Conservation (phyloP, 2,888 invertebrate species). For the Perizoma affinitatum region DNA sequence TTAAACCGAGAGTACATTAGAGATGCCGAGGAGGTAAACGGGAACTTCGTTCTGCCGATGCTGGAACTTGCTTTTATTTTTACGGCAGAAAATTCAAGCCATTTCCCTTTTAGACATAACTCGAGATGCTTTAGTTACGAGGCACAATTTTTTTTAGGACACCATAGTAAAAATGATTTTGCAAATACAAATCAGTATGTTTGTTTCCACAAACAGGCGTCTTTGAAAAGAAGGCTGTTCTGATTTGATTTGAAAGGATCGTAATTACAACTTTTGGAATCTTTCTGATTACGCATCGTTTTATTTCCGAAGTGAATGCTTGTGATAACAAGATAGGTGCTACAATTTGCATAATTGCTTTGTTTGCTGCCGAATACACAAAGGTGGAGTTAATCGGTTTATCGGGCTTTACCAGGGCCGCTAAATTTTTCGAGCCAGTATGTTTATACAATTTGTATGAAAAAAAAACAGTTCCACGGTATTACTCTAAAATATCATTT, state of each 20-base stretch:
- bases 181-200: background rate
- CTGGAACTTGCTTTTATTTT: constrained; percentile 51
- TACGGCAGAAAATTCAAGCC: constrained; percentile 43
- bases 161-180: constrained; percentile 14
- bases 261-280: constrained; percentile 15
- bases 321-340: constrained; percentile 32
- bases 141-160: constrained; percentile 17
- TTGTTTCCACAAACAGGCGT: too few species aligned
- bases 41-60: constrained; percentile 48
- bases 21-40: constrained; percentile 60
- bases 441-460: constrained; percentile 32
- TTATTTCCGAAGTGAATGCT: constrained; percentile 23
- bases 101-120: constrained; percentile 36
- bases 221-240: constrained; percentile 2
- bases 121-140: constrained; percentile 31
- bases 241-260: constrained; percentile 1
- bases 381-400: constrained; percentile 42
- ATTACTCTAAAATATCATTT: constrained; percentile 30
- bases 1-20: constrained; percentile 68
- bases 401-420: constrained; percentile 30
- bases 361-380: constrained; percentile 40
- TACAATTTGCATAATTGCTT: constrained; percentile 47
- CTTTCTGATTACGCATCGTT: constrained; percentile 26
- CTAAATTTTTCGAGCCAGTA: constrained; percentile 30
- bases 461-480: constrained; percentile 28